Evolutionary conservation across 2,113 vertebrate species (phyloP).

Genomic region (Lutjanus erythropterus): DNA sequence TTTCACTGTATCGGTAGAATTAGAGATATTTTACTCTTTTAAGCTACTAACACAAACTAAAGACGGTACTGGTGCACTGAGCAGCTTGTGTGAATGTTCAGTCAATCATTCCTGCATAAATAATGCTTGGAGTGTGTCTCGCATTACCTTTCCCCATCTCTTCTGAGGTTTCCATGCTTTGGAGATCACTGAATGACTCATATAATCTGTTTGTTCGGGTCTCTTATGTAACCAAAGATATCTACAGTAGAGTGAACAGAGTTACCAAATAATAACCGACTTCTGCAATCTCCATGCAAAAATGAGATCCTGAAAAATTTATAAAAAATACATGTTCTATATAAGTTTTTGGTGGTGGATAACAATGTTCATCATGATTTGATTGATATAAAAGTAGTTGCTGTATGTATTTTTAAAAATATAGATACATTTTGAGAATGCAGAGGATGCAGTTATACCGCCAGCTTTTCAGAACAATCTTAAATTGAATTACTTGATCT

Average conservation of each 20-base stretch:
- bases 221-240: slow-evolving; percentile 13
- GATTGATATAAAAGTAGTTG: not conserved
- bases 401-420: not conserved
- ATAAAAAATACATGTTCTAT: not conserved
- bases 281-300: not conserved
- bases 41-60: no score
- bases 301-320: not conserved
- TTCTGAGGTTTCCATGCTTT: not conserved
- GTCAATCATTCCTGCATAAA: not conserved
- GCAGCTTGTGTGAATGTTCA: not conserved
- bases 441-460: not conserved
- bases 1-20: not conserved
- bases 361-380: not conserved
- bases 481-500: not conserved
- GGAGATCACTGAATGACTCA: slow-evolving; percentile 24
- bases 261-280: not conserved
- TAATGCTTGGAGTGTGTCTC: not conserved
- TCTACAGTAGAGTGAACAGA: not conserved
- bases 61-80: no score
- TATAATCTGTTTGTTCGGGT: not conserved
- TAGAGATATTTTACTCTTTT: no score
- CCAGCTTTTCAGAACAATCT: not conserved
- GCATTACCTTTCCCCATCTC: not conserved
- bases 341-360: no score
- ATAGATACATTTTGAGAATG: not conserved